These are phyloP conservation scores for Podargus strigoides DNA, from an alignment of 2,797 vertebrate genomes.

Conservation along the genomic window DNA sequence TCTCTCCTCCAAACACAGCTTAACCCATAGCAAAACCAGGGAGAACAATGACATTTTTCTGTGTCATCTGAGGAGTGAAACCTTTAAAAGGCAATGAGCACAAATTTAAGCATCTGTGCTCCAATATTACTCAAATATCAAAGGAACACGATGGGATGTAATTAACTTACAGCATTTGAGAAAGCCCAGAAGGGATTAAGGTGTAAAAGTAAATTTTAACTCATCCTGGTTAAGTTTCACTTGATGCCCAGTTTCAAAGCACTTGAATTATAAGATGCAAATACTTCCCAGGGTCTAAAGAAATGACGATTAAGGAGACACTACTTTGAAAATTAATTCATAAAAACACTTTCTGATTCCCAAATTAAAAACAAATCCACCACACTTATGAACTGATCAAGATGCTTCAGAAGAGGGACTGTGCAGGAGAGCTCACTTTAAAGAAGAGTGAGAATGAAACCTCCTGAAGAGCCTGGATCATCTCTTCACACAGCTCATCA, in stretches of 20 bases:
- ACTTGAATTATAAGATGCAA: neutral
- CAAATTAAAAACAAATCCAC: neutral
- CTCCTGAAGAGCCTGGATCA: neutral
- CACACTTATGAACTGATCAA: neutral
- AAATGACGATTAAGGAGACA: neutral
- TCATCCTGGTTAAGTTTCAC: neutral
- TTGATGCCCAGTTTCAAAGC: slow-evolving; percentile 19
- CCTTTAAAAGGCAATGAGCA: neutral
- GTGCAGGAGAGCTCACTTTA: neutral
- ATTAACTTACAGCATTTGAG: slow-evolving; percentile 19
- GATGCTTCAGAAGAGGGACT: neutral
- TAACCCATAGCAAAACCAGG: neutral
- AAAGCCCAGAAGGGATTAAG: slow-evolving; percentile 13
- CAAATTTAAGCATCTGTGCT: neutral
- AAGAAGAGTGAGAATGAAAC: neutral
- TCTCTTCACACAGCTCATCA: neutral
- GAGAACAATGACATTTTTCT: neutral
- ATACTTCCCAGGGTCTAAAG: neutral
- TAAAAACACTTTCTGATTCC: neutral
- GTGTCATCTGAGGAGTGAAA: neutral
- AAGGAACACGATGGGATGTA: neutral
- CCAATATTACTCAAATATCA: slow-evolving; percentile 11
- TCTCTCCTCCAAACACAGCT: neutral
- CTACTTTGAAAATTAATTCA: neutral
- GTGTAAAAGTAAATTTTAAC: slow-evolving; percentile 11